Percentiles rank a stretch among this genome's conserved stretches.
Conservation (phyloP, 2,113 vertebrate genomes). For the Ivindomyrus marchei region DNA sequence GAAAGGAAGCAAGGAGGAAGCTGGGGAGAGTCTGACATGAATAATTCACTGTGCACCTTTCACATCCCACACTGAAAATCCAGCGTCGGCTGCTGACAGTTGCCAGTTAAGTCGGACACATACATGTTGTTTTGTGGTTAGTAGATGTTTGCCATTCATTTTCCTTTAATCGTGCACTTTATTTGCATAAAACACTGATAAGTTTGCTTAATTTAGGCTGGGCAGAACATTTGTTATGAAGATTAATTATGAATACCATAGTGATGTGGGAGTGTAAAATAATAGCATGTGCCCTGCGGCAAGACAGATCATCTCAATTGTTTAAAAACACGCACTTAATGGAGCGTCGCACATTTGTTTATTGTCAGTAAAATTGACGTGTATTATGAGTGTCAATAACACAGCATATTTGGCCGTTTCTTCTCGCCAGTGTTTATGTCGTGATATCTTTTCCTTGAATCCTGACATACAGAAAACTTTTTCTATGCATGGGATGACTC, state of each 20-base stretch:
- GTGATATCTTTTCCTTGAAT: not conserved
- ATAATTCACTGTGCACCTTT: not conserved
- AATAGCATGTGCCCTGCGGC: not conserved
- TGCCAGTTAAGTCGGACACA: not conserved
- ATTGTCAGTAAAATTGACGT: not conserved
- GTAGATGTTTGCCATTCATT: not conserved
- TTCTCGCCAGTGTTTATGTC: not conserved
- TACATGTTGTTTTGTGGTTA: not conserved
- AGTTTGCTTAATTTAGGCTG: not conserved
- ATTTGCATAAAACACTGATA: not conserved
- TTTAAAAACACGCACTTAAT: not conserved
- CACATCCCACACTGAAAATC: no score
- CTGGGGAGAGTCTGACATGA: not conserved
- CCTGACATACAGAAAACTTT: not conserved
- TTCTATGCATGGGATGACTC: not conserved
- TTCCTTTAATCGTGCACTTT: not conserved
- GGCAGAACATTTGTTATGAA: not conserved
- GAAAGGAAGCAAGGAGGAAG: not conserved
- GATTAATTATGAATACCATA: not conserved
- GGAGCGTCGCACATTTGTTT: not conserved
- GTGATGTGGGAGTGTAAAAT: not conserved
- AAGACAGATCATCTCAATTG: not conserved
- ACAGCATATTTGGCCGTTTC: not conserved
- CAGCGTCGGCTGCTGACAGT: not conserved
- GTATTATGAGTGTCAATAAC: not conserved